Percentiles rank a stretch among this genome's conserved stretches.
These are phyloP conservation scores for Pseudochirops cupreus DNA, from an alignment of 2,797 vertebrate species.

Conservation along the genomic window DNA sequence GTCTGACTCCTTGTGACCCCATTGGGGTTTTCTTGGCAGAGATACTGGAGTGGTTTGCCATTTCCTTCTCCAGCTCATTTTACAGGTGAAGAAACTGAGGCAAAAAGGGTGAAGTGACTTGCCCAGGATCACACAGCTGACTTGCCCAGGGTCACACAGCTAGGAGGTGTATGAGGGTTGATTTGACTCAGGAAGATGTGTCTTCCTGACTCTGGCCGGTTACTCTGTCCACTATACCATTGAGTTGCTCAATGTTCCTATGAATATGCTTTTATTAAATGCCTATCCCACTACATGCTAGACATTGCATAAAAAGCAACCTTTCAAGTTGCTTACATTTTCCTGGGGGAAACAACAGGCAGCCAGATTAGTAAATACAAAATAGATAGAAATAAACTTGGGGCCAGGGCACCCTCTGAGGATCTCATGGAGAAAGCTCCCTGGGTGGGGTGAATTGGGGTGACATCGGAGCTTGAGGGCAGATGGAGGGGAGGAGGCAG, in stretches of 20 bases:
- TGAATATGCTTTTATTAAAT: neutral
- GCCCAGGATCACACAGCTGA: too few species aligned
- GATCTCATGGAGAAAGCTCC: neutral
- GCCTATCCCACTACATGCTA: neutral
- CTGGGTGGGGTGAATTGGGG: neutral
- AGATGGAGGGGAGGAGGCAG: neutral
- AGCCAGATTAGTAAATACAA: neutral
- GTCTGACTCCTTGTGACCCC: too few species aligned
- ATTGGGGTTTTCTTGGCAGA: too few species aligned
- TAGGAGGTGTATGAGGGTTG: too few species aligned
- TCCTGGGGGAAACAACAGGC: neutral
- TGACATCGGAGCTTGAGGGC: neutral
- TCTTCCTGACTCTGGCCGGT: too few species aligned
- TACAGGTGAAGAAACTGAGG: too few species aligned
- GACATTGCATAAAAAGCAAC: neutral
- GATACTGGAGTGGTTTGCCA: too few species aligned
- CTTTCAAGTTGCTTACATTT: neutral
- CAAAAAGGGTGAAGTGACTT: too few species aligned
- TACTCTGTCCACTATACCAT: too few species aligned
- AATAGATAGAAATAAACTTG: neutral
- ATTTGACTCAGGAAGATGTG: too few species aligned
- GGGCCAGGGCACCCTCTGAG: neutral
- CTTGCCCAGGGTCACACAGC: too few species aligned
- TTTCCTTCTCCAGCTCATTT: too few species aligned
- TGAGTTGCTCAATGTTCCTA: neutral